Evolutionary conservation across 2,888 invertebrate species (phyloP).

Genomic region (Aphelenchoides bicaudatus): DNA sequence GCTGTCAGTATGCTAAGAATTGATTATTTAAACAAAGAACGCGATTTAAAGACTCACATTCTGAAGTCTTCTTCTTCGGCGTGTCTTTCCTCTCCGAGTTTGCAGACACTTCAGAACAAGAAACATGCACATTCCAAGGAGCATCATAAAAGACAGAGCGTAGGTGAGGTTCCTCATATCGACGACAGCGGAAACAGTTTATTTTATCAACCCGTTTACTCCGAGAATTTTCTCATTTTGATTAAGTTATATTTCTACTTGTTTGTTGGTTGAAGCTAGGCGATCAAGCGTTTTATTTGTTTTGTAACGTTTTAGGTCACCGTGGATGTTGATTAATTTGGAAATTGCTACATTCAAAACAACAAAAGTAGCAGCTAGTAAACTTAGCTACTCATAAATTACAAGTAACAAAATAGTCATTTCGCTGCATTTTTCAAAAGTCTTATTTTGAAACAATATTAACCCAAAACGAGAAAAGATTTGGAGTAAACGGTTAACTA

Average conservation of each 20-base stretch:
- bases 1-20: constrained; percentile 15
- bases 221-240: background rate
- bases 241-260: background rate
- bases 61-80: constrained; percentile 31
- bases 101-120: constrained; percentile 38
- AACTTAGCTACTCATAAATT: too few species aligned
- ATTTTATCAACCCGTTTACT: constrained; percentile 23
- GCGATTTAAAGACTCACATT: constrained; percentile 30
- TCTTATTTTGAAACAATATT: too few species aligned
- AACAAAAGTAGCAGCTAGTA: too few species aligned
- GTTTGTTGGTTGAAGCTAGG: background rate
- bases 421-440: too few species aligned
- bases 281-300: background rate
- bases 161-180: constrained; percentile 51
- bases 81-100: constrained; percentile 24
- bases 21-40: constrained; percentile 10
- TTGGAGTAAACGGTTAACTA: too few species aligned
- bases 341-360: too few species aligned
- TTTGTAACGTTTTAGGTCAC: too few species aligned
- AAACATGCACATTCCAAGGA: constrained; percentile 36
- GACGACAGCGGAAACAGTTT: too few species aligned
- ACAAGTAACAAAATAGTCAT: too few species aligned
- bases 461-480: too few species aligned
- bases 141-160: constrained; percentile 36
- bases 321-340: too few species aligned